Conservation (phyloP, 2,113 vertebrate species). For the Dasyurus viverrinus region DNA sequence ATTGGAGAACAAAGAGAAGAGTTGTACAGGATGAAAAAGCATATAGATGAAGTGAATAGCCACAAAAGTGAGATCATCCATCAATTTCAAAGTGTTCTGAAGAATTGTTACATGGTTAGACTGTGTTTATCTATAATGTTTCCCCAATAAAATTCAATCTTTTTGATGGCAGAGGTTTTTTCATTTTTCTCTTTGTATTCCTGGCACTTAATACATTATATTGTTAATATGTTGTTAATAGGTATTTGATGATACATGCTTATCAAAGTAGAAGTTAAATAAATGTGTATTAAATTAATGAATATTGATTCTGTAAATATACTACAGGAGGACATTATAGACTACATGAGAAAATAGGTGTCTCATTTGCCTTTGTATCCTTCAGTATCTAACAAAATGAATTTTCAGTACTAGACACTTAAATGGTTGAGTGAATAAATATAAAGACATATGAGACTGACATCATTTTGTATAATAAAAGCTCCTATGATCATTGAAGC, state of each 20-base stretch:
- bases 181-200: neutral
- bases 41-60: neutral
- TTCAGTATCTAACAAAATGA: neutral
- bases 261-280: neutral
- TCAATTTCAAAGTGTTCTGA: neutral
- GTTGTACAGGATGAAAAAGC: neutral
- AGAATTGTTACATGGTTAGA: neutral
- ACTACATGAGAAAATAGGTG: neutral
- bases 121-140: neutral
- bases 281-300: neutral
- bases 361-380: neutral
- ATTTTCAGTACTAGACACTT: neutral
- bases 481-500: neutral
- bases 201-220: neutral
- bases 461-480: neutral
- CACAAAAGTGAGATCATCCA: neutral
- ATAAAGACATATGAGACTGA: neutral
- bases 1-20: neutral
- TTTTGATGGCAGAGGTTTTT: neutral
- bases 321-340: neutral
- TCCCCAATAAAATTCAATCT: neutral
- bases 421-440: neutral
- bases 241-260: neutral
- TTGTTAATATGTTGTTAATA: too few relatives aligned
- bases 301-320: neutral